These are phyloP conservation scores for Aurelia aurita complex sp. Pacific DNA, from an alignment of 30 jellyfish, hydroid and myxozoan genomes.

Conservation along the genomic window DNA sequence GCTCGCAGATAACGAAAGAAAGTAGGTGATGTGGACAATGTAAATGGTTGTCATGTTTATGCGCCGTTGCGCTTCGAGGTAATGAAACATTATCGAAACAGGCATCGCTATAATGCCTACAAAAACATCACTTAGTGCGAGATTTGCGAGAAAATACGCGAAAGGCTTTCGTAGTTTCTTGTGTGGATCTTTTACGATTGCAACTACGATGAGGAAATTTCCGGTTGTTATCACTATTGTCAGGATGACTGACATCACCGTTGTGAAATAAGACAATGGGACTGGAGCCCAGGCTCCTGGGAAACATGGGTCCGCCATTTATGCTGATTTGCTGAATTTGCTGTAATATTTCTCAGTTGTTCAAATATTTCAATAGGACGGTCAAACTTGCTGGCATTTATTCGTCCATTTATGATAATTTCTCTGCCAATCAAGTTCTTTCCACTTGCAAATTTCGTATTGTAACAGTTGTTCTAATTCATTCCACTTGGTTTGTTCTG, in stretches of 20 bases:
- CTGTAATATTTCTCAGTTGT: no score
- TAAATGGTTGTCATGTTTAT: constrained; percentile 22
- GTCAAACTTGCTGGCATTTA: no score
- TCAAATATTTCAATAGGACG: no score
- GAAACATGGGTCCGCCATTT: constrained; percentile 48
- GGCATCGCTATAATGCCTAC: constrained; percentile 86
- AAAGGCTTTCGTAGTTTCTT: constrained; percentile 78
- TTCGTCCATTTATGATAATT: no score
- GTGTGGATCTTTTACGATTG: constrained; percentile 81
- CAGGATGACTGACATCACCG: constrained; percentile 61
- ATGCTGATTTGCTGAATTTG: no score
- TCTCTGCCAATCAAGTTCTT: no score
- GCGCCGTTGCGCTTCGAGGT: constrained; percentile 64
- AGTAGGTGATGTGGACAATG: constrained; percentile 59
- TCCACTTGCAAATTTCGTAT: no score
- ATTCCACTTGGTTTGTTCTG: no score
- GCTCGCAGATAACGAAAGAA: constrained; percentile 79
- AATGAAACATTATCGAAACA: constrained; percentile 68
- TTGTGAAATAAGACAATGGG: constrained; percentile 66
- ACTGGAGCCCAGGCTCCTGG: constrained; percentile 80
- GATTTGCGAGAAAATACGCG: constrained; percentile 69
- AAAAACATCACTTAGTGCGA: constrained; percentile 77
- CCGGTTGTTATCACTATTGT: constrained; percentile 66
- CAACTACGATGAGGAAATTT: constrained; percentile 56
- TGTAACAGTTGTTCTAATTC: no score